Conservation (phyloP, 1,140 invertebrate species). For the Druon quercuslanigerum region DNA sequence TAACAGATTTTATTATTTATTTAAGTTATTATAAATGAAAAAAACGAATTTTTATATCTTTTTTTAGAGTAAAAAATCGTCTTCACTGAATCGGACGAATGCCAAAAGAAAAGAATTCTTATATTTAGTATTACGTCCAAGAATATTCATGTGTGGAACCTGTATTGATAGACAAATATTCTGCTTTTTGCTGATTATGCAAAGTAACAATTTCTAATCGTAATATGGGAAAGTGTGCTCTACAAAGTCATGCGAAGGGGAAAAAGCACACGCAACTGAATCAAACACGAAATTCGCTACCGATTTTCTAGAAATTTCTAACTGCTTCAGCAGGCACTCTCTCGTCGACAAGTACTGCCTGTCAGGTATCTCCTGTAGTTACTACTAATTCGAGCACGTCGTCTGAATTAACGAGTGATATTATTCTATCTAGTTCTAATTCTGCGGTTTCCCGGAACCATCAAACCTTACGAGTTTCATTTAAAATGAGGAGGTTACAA, state of each 20-base stretch:
- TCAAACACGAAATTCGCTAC: background rate
- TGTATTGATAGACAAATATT: constrained; percentile 1
- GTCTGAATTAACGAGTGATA: too few relatives aligned
- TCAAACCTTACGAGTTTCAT: background rate
- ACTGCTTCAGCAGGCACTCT: too few relatives aligned
- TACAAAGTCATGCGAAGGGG: constrained; percentile 20
- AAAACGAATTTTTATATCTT: too few relatives aligned
- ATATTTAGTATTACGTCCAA: background rate
- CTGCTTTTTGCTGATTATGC: background rate
- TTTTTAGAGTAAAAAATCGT: too few relatives aligned
- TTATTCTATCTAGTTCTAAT: too few relatives aligned
- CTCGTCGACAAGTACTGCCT: too few relatives aligned
- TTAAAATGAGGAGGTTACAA: background rate
- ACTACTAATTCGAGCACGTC: too few relatives aligned
- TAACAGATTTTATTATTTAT: too few relatives aligned
- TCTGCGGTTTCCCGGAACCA: background rate
- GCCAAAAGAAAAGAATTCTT: background rate
- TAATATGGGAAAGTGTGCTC: background rate
- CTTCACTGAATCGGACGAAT: too few relatives aligned
- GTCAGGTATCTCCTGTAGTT: too few relatives aligned
- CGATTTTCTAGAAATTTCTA: background rate
- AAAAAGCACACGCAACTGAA: constrained; percentile 31
- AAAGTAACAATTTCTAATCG: background rate
- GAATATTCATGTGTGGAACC: background rate
- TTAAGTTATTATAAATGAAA: too few relatives aligned